These are phyloP conservation scores for Pionites leucogaster DNA, from an alignment of 2,113 vertebrate genomes.

Conservation along the genomic window DNA sequence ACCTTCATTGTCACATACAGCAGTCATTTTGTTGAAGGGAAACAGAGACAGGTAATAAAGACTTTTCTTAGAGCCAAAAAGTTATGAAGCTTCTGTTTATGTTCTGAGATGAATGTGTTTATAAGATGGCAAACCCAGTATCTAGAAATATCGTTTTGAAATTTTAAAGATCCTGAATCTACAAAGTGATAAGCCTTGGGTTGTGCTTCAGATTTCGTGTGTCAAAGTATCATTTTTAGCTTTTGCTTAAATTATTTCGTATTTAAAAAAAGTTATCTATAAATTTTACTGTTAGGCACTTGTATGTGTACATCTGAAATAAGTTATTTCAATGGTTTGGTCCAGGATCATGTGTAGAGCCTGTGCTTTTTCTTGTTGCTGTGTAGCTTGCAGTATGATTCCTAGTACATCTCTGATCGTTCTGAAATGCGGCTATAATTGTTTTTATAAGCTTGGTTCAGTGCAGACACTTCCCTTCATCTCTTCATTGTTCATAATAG, in stretches of 20 bases:
- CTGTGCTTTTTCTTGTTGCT: not conserved
- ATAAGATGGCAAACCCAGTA: not conserved
- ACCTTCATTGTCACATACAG: not conserved
- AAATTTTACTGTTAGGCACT: not conserved
- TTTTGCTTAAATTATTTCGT: not conserved
- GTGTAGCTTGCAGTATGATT: not conserved
- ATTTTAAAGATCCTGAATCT: not conserved
- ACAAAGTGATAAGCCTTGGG: not conserved
- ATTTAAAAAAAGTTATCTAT: not conserved
- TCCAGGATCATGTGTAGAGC: not conserved
- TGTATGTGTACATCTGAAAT: not conserved
- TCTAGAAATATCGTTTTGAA: not conserved
- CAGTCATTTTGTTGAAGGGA: not conserved
- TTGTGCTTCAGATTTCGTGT: not conserved
- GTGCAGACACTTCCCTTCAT: not conserved
- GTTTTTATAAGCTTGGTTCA: not conserved
- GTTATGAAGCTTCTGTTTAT: not conserved
- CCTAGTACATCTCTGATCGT: not conserved
- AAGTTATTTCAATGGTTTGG: not conserved
- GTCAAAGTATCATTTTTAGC: not conserved
- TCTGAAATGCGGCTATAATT: not conserved
- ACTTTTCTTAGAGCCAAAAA: not conserved
- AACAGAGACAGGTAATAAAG: not conserved
- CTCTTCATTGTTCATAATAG: not conserved
- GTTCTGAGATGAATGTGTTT: not conserved